Percentiles rank a stretch among this genome's conserved stretches.
These are phyloP conservation scores for Vanessa atalanta DNA, from an alignment of 1,140 invertebrate genomes.

Conservation along the genomic window DNA sequence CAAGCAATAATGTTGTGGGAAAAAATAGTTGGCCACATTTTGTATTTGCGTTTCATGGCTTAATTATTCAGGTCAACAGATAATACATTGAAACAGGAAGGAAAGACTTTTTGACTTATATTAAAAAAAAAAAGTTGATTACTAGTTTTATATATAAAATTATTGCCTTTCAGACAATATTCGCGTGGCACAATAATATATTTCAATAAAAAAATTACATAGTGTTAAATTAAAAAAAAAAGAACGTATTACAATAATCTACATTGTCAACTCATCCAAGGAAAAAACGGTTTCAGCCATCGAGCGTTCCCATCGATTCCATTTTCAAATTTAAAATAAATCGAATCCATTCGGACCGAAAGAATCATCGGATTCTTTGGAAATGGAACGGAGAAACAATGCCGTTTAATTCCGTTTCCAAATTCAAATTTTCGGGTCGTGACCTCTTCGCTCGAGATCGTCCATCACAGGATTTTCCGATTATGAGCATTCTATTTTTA, in stretches of 20 bases:
- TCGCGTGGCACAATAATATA: too few species aligned
- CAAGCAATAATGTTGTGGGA: neutral
- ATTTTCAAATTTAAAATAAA: constrained; percentile 39
- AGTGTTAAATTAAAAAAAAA: neutral
- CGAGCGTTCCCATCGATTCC: constrained; percentile 5
- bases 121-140: too few species aligned
- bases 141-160: too few species aligned
- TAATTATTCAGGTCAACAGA: constrained; percentile 2
- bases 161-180: too few species aligned
- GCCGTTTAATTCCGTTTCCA: constrained; percentile 38
- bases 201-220: too few species aligned
- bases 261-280: neutral
- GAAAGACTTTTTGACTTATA: too few species aligned
- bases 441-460: constrained; percentile 38
- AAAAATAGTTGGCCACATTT: neutral
- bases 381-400: constrained; percentile 37
- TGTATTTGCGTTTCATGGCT: neutral
- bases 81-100: too few species aligned
- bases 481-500: constrained; percentile 44
- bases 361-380: constrained; percentile 23
- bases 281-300: neutral
- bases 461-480: constrained; percentile 40
- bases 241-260: neutral
- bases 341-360: constrained; percentile 29
- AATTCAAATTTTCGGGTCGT: constrained; percentile 35